These are phyloP conservation scores for Telmatherina bonti DNA, from an alignment of 2,797 vertebrate genomes.

Conservation along the genomic window DNA sequence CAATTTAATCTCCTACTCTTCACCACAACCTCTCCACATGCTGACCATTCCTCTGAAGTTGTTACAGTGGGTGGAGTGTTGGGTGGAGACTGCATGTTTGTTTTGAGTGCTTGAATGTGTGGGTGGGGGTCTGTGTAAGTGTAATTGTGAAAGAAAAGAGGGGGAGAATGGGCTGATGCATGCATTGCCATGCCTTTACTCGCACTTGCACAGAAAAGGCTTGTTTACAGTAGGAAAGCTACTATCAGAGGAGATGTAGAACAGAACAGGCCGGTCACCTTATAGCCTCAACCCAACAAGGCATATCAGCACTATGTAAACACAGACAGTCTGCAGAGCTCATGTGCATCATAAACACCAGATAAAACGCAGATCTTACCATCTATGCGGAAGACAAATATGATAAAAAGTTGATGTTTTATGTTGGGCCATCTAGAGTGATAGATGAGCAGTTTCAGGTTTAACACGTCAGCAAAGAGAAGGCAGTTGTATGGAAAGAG, in stretches of 20 bases:
- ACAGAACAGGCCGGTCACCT: conserved; percentile 35
- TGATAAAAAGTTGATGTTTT: conserved; percentile 5
- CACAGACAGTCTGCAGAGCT: neutral
- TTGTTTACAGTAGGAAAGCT: conserved; percentile 47
- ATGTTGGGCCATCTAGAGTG: conserved; percentile 7
- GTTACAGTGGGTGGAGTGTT: conserved; percentile 70
- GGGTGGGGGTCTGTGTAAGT: conserved; percentile 46
- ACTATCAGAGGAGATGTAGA: conserved; percentile 35
- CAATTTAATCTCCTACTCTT: conserved; percentile 39
- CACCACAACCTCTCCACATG: conserved; percentile 69
- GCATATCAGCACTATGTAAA: conserved; percentile 37
- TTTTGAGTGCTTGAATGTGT: conserved; percentile 69
- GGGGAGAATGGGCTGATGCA: conserved; percentile 12
- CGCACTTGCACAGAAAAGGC: conserved; percentile 30
- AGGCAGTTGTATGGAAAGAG: neutral
- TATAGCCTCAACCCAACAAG: conserved; percentile 44
- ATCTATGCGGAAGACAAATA: neutral
- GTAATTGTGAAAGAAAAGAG: conserved; percentile 21
- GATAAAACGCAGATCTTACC: conserved; percentile 1
- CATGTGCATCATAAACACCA: conserved; percentile 13
- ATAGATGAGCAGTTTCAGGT: conserved; percentile 9
- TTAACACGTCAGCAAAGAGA: conserved; percentile 35
- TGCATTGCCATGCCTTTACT: conserved; percentile 21
- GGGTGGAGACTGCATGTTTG: conserved; percentile 74
- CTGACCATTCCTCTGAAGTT: conserved; percentile 78